Evolutionary conservation across 2,113 vertebrate species (phyloP).

Genomic region (Ctenodactylus gundi): DNA sequence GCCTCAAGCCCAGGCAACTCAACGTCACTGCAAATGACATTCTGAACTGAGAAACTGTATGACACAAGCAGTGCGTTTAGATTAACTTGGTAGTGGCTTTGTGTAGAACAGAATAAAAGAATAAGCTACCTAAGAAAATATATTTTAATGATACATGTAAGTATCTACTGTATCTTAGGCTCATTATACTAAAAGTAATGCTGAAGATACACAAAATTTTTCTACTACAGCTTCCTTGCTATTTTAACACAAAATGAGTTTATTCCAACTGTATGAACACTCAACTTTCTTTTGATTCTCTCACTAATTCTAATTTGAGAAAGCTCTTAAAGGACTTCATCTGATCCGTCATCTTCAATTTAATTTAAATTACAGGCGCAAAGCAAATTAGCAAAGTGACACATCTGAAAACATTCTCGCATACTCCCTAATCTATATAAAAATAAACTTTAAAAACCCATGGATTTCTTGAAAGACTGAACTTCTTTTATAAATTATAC

Average conservation of each 20-base stretch:
- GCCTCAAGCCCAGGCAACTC: background rate
- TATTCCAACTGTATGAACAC: background rate
- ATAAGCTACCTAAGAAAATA: background rate
- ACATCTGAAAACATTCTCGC: conserved; percentile 22
- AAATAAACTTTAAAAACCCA: background rate
- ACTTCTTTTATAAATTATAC: background rate
- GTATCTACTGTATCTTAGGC: background rate
- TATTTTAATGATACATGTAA: background rate
- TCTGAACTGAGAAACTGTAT: background rate
- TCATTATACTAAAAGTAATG: background rate
- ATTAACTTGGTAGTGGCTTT: background rate
- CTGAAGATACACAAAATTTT: conserved; percentile 2
- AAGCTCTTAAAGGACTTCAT: background rate
- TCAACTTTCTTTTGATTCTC: background rate
- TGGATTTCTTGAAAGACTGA: background rate
- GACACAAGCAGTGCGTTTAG: background rate
- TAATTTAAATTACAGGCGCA: conserved; percentile 4
- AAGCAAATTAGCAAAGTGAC: background rate
- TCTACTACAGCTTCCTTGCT: background rate
- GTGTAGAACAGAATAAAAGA: background rate
- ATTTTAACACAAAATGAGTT: background rate
- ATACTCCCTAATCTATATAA: background rate
- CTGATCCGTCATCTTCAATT: background rate
- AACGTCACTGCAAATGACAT: background rate
- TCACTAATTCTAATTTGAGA: background rate